Evolutionary conservation across 2,113 vertebrate species (phyloP), one percentile per base, ranked within the genome.

Genomic region (Lagenorhynchus albirostris): DNA sequence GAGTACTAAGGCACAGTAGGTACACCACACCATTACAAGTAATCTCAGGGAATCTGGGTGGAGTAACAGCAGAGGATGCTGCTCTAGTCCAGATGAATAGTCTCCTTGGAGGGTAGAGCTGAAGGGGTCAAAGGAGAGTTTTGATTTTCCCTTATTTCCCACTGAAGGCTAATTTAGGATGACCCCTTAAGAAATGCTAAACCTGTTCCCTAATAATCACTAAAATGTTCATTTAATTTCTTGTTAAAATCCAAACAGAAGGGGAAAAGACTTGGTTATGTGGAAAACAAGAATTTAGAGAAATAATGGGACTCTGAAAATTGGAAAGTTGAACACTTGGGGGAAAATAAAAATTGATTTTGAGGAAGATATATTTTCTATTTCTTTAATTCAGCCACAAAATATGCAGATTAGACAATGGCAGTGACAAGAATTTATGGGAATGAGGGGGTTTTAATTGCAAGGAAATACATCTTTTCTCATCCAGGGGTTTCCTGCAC

Each of bases 331-430:
- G 81, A 23, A 77, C 25, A 83, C 1, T 31, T 18, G 1, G 21
- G 82, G 44, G 26, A 50, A 89, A 77, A 65, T 89, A 90, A 92
- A 92, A 89, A 86, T 82, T 92, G 60, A 83, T 74, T 83, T 71
- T 93, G 55, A 53, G 15, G 83, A 73, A 77, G 11, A 87, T 29
- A 62, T 84, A 55, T 58, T 95, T 93, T 87, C 2, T 12, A 26
- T 71, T 65, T 2, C 9, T 47, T 90, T 85, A 92, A 67, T 33
- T 94, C 20, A 65, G 5, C 41, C 2, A 90, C 10, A 82, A 92
- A 89, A 68, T 77, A 3, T 50, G 8, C 9, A 79, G 68, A 50
- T 44, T 25, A 68, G 33, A 33, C 33, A 80, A 14, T 67, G 17
- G 13, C 82, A 76, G 53, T 60, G 11, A 31, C 14, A 47, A 3